phyloP scores from a whole-genome alignment of 2,888 invertebrate species.

The Mamestra brassicae region DNA sequence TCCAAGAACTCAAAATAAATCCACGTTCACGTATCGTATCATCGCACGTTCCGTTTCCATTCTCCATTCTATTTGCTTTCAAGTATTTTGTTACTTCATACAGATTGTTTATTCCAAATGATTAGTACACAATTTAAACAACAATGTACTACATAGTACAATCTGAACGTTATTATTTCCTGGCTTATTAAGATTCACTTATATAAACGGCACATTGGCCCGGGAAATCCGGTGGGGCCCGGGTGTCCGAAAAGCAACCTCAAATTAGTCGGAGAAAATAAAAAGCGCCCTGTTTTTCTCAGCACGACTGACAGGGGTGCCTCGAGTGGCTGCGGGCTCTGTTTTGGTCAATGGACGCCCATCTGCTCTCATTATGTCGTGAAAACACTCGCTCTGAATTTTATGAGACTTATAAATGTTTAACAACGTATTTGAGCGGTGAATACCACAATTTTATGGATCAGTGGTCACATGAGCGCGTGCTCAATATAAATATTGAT shows the following conservation, averaged over 20 bases:
- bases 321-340: slow-evolving; percentile 75
- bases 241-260: slow-evolving; percentile 76
- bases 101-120: not conserved
- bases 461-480: slow-evolving; percentile 40
- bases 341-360: slow-evolving; percentile 76
- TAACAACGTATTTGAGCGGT: slow-evolving; percentile 66
- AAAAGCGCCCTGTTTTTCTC: slow-evolving; percentile 77
- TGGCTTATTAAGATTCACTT: slow-evolving; percentile 64
- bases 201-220: slow-evolving; percentile 65
- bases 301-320: slow-evolving; percentile 76
- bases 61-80: not conserved
- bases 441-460: slow-evolving; percentile 47
- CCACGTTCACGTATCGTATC: too few species aligned
- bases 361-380: slow-evolving; percentile 78
- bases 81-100: not conserved
- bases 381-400: slow-evolving; percentile 75
- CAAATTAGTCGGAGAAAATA: slow-evolving; percentile 83
- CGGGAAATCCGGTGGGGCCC: slow-evolving; percentile 70
- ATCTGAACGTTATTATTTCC: slow-evolving; percentile 62
- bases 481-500: slow-evolving; percentile 39
- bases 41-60: not conserved
- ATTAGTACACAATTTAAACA: not conserved
- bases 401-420: slow-evolving; percentile 75
- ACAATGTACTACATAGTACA: slow-evolving; percentile 25
- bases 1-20: not conserved